These are phyloP conservation scores for Cyprinella venusta DNA, from an alignment of 2,797 vertebrate species.

Conservation along the genomic window DNA sequence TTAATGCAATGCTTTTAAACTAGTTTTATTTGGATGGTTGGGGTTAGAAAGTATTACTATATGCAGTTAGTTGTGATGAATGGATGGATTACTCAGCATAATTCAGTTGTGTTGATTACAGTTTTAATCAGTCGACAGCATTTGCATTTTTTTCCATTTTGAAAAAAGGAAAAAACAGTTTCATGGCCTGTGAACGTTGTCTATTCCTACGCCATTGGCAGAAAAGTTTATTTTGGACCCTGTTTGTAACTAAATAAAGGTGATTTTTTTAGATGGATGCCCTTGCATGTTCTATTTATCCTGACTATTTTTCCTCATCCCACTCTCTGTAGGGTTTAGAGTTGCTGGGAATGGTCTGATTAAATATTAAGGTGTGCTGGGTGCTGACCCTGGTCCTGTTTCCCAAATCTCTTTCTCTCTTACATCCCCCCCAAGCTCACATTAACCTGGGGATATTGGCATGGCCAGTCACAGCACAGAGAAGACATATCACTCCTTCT, in stretches of 20 bases:
- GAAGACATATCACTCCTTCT: constrained; percentile 57
- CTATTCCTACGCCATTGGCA: neutral
- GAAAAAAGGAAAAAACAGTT: neutral
- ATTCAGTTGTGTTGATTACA: neutral
- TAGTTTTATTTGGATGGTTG: neutral
- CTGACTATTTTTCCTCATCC: constrained; percentile 16
- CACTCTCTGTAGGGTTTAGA: constrained; percentile 64
- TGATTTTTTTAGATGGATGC: constrained; percentile 13
- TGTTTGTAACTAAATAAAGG: constrained; percentile 32
- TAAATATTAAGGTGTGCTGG: constrained; percentile 78
- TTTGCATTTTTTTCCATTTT: neutral
- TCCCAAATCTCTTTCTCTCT: constrained; percentile 14
- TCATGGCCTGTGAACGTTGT: neutral
- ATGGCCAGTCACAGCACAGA: constrained; percentile 57
- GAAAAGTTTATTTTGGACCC: neutral
- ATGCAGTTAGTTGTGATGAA: neutral
- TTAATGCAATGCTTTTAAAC: neutral
- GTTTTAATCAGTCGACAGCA: neutral
- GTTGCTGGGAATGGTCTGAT: constrained; percentile 71
- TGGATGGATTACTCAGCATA: neutral
- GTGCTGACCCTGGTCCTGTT: constrained; percentile 67
- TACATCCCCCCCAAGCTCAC: neutral
- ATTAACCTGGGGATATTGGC: constrained; percentile 65
- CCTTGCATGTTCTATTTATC: constrained; percentile 16
- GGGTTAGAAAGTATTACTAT: neutral